Evolutionary conservation across 2,113 vertebrate genomes (phyloP).

Genomic region (Halichoerus grypus): DNA sequence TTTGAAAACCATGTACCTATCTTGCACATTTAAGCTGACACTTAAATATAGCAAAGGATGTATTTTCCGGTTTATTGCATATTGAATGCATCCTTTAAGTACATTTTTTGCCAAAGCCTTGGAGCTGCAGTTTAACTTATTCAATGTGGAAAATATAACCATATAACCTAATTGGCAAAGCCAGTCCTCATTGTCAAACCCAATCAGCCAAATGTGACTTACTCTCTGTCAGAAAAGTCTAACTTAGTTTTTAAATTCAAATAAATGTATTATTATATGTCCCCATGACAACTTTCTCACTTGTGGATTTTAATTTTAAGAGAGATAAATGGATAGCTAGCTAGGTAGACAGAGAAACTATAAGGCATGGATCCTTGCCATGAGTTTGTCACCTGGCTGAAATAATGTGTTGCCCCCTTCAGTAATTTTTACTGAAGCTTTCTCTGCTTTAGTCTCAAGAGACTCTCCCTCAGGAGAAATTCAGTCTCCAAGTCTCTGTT

Average conservation of each 20-base stretch:
- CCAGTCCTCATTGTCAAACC: slow-evolving; percentile 66
- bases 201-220: slow-evolving; percentile 67
- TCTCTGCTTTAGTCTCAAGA: slow-evolving; percentile 11
- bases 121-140: slow-evolving; percentile 52
- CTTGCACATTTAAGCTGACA: slow-evolving; percentile 44
- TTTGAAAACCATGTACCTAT: slow-evolving; percentile 31
- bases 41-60: slow-evolving; percentile 43
- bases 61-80: slow-evolving; percentile 28
- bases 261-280: slow-evolving; percentile 68
- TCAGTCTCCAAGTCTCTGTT: background rate
- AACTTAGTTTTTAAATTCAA: slow-evolving; percentile 77
- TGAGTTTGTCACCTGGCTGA: slow-evolving; percentile 20
- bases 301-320: slow-evolving; percentile 73
- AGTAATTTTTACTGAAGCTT: slow-evolving; percentile 47
- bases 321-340: slow-evolving; percentile 40
- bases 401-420: background rate
- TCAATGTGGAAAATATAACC: slow-evolving; percentile 54
- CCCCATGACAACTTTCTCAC: slow-evolving; percentile 59
- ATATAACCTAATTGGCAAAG: slow-evolving; percentile 70
- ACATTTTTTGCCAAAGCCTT: slow-evolving; percentile 43
- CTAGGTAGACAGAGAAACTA: slow-evolving; percentile 3
- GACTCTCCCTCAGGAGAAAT: slow-evolving; percentile 32
- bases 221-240: slow-evolving; percentile 67
- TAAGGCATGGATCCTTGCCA: background rate
- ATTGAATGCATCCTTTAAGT: slow-evolving; percentile 22